Percentiles rank a stretch among this genome's conserved stretches.
Conservation (phyloP, 2,113 vertebrate genomes). For the Pithys albifrons region DNA sequence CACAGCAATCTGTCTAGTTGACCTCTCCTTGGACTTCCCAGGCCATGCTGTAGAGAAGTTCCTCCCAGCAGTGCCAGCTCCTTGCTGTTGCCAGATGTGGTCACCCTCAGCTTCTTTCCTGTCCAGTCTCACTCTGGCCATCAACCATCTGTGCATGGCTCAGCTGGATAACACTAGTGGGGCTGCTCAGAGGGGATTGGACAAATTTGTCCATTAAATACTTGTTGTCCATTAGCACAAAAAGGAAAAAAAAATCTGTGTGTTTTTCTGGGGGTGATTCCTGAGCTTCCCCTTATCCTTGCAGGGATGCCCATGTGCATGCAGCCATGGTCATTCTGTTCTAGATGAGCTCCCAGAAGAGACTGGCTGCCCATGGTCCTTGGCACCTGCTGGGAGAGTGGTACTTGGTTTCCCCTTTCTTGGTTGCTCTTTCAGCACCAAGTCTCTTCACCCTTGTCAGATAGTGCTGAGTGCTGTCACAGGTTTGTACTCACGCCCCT, state of each 20-base stretch:
- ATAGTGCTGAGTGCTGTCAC: neutral
- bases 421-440: neutral
- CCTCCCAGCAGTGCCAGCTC: neutral
- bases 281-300: neutral
- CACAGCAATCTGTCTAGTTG: neutral
- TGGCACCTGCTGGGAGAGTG: neutral
- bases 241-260: fast-evolving
- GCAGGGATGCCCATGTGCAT: neutral
- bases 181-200: neutral
- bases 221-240: neutral
- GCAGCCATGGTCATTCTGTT: neutral
- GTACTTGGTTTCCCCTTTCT: neutral
- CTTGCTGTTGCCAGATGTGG: fast-evolving
- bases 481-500: neutral
- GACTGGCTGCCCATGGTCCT: neutral
- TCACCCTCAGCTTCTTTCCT: neutral
- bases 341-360: neutral
- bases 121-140: neutral
- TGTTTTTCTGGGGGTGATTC: neutral
- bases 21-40: neutral
- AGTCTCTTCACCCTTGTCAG: neutral
- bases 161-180: neutral
- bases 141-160: neutral
- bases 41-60: neutral
- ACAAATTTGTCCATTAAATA: neutral